phyloP scores from a whole-genome alignment of 2,113 vertebrate species.

The Anolis carolinensis region DNA sequence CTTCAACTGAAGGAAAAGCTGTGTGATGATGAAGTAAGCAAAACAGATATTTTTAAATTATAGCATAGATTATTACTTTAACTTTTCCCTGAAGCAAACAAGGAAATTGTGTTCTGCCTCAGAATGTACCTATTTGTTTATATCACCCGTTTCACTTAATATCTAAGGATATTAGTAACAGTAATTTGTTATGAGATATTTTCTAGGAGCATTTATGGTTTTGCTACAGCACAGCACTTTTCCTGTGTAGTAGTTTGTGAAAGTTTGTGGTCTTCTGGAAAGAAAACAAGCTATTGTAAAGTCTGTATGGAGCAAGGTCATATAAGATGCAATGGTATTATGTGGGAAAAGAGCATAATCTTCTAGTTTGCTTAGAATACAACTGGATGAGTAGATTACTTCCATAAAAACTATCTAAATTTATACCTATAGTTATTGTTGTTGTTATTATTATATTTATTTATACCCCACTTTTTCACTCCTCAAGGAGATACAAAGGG shows the following conservation, averaged over 20 bases:
- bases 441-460: no score
- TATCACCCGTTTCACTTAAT: not conserved
- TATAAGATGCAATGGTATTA: not conserved
- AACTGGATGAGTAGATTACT: not conserved
- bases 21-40: conserved; percentile 75
- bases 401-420: not conserved
- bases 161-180: not conserved
- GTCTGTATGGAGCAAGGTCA: not conserved
- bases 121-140: not conserved
- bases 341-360: not conserved
- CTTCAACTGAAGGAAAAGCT: conserved; percentile 77
- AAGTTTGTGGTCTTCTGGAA: not conserved
- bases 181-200: not conserved
- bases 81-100: not conserved
- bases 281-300: not conserved
- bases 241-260: not conserved
- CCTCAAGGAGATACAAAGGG: no score
- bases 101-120: not conserved
- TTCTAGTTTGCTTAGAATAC: not conserved
- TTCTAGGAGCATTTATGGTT: not conserved
- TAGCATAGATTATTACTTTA: not conserved
- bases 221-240: not conserved
- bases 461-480: no score
- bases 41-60: not conserved
- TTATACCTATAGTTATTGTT: no score